Conservation (phyloP, 2,888 invertebrate genomes). For the Hypselothyrea guttata region DNA sequence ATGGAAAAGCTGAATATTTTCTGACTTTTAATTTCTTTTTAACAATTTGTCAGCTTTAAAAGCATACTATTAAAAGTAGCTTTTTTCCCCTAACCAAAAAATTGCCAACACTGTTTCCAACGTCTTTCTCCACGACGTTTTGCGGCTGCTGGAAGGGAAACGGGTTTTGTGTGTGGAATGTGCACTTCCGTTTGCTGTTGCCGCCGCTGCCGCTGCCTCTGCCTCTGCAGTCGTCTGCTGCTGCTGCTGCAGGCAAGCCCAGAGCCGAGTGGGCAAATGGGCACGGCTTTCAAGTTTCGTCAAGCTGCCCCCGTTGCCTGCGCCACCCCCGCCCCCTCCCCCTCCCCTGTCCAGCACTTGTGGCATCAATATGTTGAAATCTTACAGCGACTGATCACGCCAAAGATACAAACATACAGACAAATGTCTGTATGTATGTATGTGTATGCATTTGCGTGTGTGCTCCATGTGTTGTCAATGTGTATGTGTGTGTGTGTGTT, state of each 20-base stretch:
- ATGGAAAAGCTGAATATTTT: no score
- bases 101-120: no score
- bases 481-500: conserved; percentile 13
- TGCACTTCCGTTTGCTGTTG: conserved; percentile 75
- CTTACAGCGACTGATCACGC: conserved; percentile 68
- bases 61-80: no score
- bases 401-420: conserved; percentile 34
- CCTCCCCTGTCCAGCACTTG: conserved; percentile 18
- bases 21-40: no score
- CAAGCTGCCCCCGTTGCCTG: conserved; percentile 18
- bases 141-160: conserved; percentile 50
- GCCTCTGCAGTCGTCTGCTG: conserved; percentile 44
- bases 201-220: conserved; percentile 24
- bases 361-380: conserved; percentile 72
- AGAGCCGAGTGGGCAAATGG: conserved; percentile 65
- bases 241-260: conserved; percentile 54
- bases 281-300: conserved; percentile 73
- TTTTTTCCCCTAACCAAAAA: no score
- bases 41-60: no score
- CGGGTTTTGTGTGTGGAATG: conserved; percentile 75
- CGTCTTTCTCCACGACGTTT: conserved; percentile 56
- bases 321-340: conserved; percentile 1
- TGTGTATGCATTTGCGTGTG: conserved; percentile 11
- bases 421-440: conserved; percentile 16
- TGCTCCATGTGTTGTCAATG: conserved; percentile 51